Conservation (phyloP, 2,888 invertebrate genomes). For the Tipula unca region DNA sequence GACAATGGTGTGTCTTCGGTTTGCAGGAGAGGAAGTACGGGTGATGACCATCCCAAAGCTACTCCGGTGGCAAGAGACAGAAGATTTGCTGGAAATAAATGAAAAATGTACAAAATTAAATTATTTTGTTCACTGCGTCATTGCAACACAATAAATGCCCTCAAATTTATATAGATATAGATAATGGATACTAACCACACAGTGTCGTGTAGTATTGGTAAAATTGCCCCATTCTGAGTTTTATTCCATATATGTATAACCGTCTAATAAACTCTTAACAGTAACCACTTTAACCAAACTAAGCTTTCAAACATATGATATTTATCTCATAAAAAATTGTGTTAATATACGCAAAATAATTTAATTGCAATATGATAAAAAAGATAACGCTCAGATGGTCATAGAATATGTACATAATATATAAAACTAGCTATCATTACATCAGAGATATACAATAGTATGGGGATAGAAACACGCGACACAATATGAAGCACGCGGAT, state of each 20-base stretch:
- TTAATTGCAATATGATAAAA: not conserved
- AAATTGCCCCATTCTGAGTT: not conserved
- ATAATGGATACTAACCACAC: not conserved
- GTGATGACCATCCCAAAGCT: slow-evolving; percentile 37
- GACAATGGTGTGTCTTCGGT: slow-evolving; percentile 32
- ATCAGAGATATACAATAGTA: not conserved
- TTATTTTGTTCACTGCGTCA: too few relatives aligned
- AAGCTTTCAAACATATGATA: not conserved
- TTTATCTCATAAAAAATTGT: not conserved
- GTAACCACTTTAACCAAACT: not conserved
- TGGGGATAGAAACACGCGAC: not conserved
- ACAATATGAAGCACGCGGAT: not conserved
- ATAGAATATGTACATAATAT: not conserved
- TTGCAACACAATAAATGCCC: too few relatives aligned
- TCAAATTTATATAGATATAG: not conserved
- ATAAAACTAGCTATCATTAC: not conserved
- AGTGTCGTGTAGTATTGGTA: not conserved
- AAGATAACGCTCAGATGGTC: not conserved
- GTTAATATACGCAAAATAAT: not conserved
- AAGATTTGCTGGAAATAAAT: slow-evolving; percentile 31
- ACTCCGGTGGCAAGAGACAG: slow-evolving; percentile 35
- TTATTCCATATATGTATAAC: too few relatives aligned
- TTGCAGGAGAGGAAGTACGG: slow-evolving; percentile 35
- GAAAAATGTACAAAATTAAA: too few relatives aligned
- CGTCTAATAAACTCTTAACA: not conserved